Evolutionary conservation across 2,888 invertebrate genomes (phyloP), one percentile per base, ranked within the genome.

Genomic region (Vanessa cardui): DNA sequence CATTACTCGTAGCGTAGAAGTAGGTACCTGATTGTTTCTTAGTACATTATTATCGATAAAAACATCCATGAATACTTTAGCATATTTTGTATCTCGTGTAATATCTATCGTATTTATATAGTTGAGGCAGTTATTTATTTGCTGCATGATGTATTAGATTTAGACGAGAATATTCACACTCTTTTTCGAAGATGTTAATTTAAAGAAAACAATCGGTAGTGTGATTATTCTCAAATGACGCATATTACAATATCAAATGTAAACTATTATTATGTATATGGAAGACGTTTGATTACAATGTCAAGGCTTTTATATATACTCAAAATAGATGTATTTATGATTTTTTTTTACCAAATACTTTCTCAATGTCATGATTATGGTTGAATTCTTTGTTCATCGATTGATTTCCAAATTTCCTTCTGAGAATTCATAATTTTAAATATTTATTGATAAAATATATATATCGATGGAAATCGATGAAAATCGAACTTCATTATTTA

Each of bases 11-110:
- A 77, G 74, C 75, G 73, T 76, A 76, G 83, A 78, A 79, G 79
- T 85, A 85, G 85, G 87, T 88, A 88, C 88, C 87, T 88, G 88
- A 86, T 81, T 88, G 86, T 86, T 87, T 87, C 88, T 78, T 75
- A 71, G 77, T 74, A 76, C 72, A 61, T 71, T 71, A 70, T 71
- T 64, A 39, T 39, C 39, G 72, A 72, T 64, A 69, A 65, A 67
- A 68, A 75, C 71, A 67, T 71, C 68, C 64, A 66, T 59, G 65
- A 66, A 69, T 63, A 52, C 45, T 50, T 67, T 71, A 70, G 71
- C 71, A 64, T 69, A 70, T 67, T 72, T 69, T 74, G 60, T 70
- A 67, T 68, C 68, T 68, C 64, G 67, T 69, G 16, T 46, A 7
- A 31, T 52, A 39, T 39, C 12, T 2, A 52, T n/a, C 31, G 44